Evolutionary conservation across 2,888 invertebrate species (phyloP), one percentile per base, ranked within the genome.

Genomic region (Ceramica pisi): DNA sequence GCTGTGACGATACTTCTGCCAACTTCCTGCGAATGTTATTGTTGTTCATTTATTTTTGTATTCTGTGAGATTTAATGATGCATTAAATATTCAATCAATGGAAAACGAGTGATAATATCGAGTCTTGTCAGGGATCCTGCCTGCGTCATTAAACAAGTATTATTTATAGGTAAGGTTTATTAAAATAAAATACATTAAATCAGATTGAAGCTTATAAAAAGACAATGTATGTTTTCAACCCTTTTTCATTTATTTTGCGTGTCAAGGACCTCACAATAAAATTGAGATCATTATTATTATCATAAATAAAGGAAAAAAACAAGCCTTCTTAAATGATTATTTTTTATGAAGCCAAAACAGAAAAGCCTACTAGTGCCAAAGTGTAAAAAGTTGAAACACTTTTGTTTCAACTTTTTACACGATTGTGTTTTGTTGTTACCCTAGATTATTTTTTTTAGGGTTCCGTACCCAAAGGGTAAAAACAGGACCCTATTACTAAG

Each of bases 81-180:
- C 41, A 41, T 41, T 41, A 14, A 56, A 46, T 56, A 59, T 41
- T 16, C 0, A 41, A 44, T 41, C 14, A 55, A 38, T 59, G n/a
- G 6, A 41, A 53, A 76, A 41, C 9, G 10, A 59, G 16, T 31
- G 41, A 73, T 26, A 46, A 55, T 48, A 55, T n/a, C n/a, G 5
- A 26, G 23, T 56, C 12, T 26, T 61, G 23, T 50, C 41, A 44
- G 14, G 21, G 8, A 50, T 35, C 10, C 10, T n/a, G 38, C 26
- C 51, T 78, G 31, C 31, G 14, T 77, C 41, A 60, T 41, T 19
- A 48, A 68, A 26, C 50, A 31, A 44, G 31, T 48, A 55, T 48
- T 77, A 35, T 56, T 60, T 50, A 69, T 50, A 35, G 38, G 2
- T 16, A 38, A 26, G 8, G 10, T 9, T 38, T 73, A 7, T 56